Evolutionary conservation across 2,113 vertebrate species (phyloP), one percentile per base, ranked within the genome.

Genomic region (Mastomys coucha): DNA sequence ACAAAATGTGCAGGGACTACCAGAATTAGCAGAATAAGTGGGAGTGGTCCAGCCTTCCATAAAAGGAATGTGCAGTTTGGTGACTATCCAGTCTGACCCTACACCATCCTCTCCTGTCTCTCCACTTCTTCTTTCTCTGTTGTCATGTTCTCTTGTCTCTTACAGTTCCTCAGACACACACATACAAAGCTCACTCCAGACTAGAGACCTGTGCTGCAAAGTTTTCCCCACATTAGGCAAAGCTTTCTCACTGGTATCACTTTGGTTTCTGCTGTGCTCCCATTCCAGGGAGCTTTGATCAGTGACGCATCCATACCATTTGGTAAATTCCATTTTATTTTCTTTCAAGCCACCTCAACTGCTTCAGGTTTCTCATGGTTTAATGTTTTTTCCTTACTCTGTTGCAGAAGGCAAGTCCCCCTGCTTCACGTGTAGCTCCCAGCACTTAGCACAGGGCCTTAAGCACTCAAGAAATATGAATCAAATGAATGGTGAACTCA

Each of bases 171-270:
- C 51, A n/a, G 42, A 53, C 73, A 60, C 13, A 45, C 58, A n/a
- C 11, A 20, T 8, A 10, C 28, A 2, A 39, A 82, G 24, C 65
- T 69, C 63, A 42, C 51, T n/a, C 13, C 42, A 80, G 75, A 17
- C 26, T 63, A 26, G 60, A 72, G 42, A 13, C 2, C 20, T 77
- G 8, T 89, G n/a, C 58, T 16, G 16, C 11, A 24, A n/a, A 7
- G 13, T 17, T 88, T 39, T 36, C 28, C 17, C 70, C 0, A 26
- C n/a, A 0, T 10, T 9, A 5, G 5, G 4, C 26, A 65, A 73
- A 36, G 8, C 49, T 28, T 60, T 53, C 19, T 84, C 17, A 22
- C 14, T 5, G 26, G 5, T 31, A 63, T 56, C 84, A 36, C n/a
- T 53, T 42, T 76, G 20, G 36, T 53, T 85, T 85, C 58, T 85